Evolutionary conservation across 2,113 vertebrate genomes (phyloP).

Genomic region (Falco punctatus): DNA sequence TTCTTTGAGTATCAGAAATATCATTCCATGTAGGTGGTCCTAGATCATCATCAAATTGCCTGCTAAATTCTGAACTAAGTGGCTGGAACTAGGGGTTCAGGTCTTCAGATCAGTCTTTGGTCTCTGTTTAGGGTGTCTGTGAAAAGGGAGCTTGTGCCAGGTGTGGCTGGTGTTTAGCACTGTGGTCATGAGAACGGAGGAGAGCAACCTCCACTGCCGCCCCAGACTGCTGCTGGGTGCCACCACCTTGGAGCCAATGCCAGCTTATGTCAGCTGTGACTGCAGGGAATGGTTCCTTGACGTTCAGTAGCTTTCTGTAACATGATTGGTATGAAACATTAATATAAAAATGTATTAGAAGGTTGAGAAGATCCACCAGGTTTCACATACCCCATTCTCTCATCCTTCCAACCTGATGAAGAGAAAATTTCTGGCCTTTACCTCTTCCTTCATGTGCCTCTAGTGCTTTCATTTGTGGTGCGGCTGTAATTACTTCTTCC

Average conservation of each 20-base stretch:
- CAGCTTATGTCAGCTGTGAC: background rate
- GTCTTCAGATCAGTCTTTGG: background rate
- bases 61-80: background rate
- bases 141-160: background rate
- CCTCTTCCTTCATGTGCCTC: background rate
- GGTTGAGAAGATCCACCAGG: background rate
- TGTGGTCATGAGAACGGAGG: background rate
- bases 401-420: background rate
- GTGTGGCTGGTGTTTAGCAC: rapidly evolving
- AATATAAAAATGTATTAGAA: background rate
- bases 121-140: background rate
- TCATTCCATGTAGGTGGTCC: background rate
- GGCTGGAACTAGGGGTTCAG: background rate
- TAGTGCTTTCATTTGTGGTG: background rate
- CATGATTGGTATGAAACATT: background rate
- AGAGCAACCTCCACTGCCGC: background rate
- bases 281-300: background rate
- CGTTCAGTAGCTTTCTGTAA: background rate
- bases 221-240: background rate
- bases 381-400: background rate
- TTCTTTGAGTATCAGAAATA: background rate
- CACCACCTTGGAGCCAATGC: background rate
- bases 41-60: background rate
- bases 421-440: background rate
- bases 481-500: background rate